Evolutionary conservation across 2,797 vertebrate species (phyloP).

Genomic region (Enteromius treurensis): DNA sequence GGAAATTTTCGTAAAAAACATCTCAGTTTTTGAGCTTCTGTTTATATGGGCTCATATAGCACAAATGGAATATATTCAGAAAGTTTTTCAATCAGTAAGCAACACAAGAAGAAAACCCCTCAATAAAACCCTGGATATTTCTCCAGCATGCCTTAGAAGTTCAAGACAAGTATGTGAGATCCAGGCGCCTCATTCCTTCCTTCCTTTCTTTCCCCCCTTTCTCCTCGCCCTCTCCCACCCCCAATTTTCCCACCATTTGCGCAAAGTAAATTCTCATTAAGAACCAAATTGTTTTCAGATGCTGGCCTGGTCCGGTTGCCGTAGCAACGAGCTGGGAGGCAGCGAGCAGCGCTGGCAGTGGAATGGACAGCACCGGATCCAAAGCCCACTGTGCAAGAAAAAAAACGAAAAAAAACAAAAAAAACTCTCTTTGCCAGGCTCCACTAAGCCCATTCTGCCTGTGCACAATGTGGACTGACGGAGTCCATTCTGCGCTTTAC

Average conservation of each 20-base stretch:
- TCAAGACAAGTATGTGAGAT: constrained; percentile 45
- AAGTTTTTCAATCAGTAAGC: constrained; percentile 3
- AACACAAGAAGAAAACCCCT: neutral
- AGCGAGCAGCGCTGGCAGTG: constrained; percentile 79
- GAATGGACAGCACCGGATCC: constrained; percentile 80
- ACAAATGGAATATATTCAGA: neutral
- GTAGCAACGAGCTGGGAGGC: constrained; percentile 83
- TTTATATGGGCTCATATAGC: neutral
- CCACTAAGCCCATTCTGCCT: constrained; percentile 86
- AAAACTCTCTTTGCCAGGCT: constrained; percentile 85
- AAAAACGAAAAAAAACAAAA: constrained; percentile 66
- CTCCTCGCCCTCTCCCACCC: constrained; percentile 75
- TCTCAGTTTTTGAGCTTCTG: neutral
- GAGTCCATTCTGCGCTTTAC: constrained; percentile 79
- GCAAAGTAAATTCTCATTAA: constrained; percentile 85
- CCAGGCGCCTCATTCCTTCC: constrained; percentile 50
- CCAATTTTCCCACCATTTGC: constrained; percentile 86
- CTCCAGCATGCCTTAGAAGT: constrained; percentile 22
- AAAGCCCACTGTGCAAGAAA: constrained; percentile 81
- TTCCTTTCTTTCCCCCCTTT: constrained; percentile 62
- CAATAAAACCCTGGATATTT: constrained; percentile 26
- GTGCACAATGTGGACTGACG: constrained; percentile 82
- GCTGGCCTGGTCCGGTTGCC: constrained; percentile 83
- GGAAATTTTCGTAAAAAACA: neutral
- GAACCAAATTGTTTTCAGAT: constrained; percentile 88